Conservation (phyloP, 2,113 vertebrate genomes). For the Nothoprocta pentlandii region DNA sequence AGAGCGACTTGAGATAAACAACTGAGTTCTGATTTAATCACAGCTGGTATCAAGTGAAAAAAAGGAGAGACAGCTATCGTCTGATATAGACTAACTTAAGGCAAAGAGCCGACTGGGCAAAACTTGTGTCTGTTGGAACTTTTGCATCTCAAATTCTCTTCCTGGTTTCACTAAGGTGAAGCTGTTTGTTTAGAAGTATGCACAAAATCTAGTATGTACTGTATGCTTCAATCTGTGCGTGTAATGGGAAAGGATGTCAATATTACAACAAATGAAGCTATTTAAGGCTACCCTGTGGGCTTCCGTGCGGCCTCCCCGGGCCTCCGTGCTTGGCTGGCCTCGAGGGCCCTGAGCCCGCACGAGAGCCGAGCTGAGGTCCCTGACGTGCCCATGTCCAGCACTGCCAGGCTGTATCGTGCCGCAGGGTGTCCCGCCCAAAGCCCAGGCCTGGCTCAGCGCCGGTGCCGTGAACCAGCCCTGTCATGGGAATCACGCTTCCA, state of each 20-base stretch:
- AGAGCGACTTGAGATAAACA: neutral
- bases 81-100: neutral
- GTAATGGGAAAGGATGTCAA: neutral
- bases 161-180: neutral
- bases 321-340: too few relatives aligned
- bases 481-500: too few relatives aligned
- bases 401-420: too few relatives aligned
- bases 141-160: neutral
- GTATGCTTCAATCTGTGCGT: neutral
- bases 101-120: neutral
- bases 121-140: neutral
- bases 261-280: neutral
- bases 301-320: too few relatives aligned
- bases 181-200: neutral
- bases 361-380: too few relatives aligned
- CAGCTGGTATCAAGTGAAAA: neutral
- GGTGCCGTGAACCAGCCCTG: too few relatives aligned
- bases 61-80: neutral
- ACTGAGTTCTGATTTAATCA: neutral
- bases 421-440: too few relatives aligned
- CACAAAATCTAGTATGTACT: neutral
- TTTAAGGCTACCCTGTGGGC: neutral
- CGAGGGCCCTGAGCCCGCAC: too few relatives aligned
- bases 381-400: too few relatives aligned
- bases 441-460: too few relatives aligned